Conservation (phyloP, 30 jellyfish, hydroid and myxozoan species). For the Aurelia aurita complex sp. Pacific region DNA sequence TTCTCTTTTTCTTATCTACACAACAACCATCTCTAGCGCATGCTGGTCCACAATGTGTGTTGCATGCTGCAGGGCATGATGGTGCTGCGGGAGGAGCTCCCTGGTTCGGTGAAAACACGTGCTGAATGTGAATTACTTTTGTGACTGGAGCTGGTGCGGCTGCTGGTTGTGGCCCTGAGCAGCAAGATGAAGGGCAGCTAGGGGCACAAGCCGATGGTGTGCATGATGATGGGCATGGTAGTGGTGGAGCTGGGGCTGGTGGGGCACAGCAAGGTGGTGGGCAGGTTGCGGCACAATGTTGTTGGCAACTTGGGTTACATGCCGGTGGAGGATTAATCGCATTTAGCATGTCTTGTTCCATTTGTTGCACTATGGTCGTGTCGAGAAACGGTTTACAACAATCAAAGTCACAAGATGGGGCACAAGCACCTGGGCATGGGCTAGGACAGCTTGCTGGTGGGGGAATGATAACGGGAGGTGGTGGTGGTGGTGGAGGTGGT, state of each 20-base stretch:
- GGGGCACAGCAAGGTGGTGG: constrained; percentile 74
- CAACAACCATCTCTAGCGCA: constrained; percentile 99
- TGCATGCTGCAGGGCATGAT: constrained; percentile 92
- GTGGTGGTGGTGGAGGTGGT: constrained; percentile 71
- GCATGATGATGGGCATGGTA: constrained; percentile 75
- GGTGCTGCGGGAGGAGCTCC: constrained; percentile 71
- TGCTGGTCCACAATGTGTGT: constrained; percentile 97
- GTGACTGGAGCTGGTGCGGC: constrained; percentile 80
- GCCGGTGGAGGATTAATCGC: constrained; percentile 82
- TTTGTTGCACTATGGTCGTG: constrained; percentile 82
- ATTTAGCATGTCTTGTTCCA: constrained; percentile 80
- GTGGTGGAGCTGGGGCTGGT: constrained; percentile 81
- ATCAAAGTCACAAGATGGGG: constrained; percentile 97
- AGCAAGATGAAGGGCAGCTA: constrained; percentile 60
- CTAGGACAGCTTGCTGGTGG: constrained; percentile 96
- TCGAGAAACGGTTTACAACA: constrained; percentile 97
- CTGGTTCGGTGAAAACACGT: constrained; percentile 78
- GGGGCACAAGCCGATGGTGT: constrained; percentile 61
- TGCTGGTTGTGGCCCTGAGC: constrained; percentile 76
- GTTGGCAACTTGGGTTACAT: constrained; percentile 74
- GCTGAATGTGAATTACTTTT: constrained; percentile 85
- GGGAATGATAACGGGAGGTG: constrained; percentile 85
- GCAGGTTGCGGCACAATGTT: constrained; percentile 48
- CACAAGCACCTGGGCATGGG: constrained; percentile 92
- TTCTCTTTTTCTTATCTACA: constrained; percentile 64